A percentile compares a stretch with the other conserved stretches of the same genome.
Evolutionary conservation across 2,113 vertebrate species (phyloP).

Genomic region (Amblyopsis rosae): DNA sequence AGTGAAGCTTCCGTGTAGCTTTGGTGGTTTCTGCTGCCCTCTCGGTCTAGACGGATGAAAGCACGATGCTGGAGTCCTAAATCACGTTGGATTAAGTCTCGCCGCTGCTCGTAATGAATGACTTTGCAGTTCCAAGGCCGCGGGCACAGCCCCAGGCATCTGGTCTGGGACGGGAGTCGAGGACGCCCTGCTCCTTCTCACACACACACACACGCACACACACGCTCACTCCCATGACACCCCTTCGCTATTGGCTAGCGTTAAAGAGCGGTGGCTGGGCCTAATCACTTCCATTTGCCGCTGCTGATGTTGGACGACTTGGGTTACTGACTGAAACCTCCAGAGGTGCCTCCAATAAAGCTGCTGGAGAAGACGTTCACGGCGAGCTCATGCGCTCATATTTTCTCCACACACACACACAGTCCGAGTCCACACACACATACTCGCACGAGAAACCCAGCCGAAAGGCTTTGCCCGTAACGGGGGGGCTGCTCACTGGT

Average conservation of each 20-base stretch:
- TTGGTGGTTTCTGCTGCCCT: background rate
- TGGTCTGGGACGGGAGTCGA: slow-evolving; percentile 9
- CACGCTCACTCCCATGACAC: background rate
- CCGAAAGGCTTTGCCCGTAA: slow-evolving; percentile 33
- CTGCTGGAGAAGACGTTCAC: slow-evolving; percentile 24
- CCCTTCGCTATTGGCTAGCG: slow-evolving; percentile 20
- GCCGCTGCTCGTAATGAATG: slow-evolving; percentile 29
- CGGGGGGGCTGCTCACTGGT: slow-evolving; percentile 6
- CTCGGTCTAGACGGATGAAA: slow-evolving; percentile 4
- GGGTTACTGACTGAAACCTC: slow-evolving; percentile 42
- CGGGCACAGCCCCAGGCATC: slow-evolving; percentile 11
- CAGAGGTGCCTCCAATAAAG: slow-evolving; percentile 26
- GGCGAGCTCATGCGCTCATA: slow-evolving; percentile 11
- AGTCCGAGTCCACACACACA: too few relatives aligned
- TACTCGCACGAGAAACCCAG: background rate
- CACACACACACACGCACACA: background rate
- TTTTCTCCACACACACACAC: background rate
- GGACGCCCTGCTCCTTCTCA: slow-evolving; percentile 1
- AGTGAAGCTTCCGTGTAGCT: background rate
- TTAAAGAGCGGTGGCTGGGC: slow-evolving; percentile 17
- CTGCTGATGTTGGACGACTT: slow-evolving; percentile 39
- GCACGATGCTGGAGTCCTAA: background rate
- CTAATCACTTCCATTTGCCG: slow-evolving; percentile 56
- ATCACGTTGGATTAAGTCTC: background rate
- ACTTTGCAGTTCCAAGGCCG: slow-evolving; percentile 2